Conservation (phyloP, 1,140 invertebrate species). For the Acromyrmex heyeri region DNA sequence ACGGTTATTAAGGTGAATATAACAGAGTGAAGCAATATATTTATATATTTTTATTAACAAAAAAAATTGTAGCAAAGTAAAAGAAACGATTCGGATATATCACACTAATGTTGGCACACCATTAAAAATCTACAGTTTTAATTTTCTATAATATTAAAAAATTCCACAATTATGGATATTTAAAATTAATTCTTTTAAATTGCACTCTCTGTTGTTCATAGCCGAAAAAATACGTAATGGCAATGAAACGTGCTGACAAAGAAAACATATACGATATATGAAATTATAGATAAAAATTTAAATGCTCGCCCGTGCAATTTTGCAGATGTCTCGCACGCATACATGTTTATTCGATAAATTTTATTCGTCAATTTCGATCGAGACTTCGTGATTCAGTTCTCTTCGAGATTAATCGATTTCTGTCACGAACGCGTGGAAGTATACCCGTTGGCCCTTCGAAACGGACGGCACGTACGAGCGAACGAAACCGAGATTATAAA, state of each 20-base stretch:
- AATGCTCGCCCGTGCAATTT: background rate
- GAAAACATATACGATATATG: background rate
- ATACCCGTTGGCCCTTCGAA: conserved; percentile 82
- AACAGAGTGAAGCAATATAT: too few species aligned
- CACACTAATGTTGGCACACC: background rate
- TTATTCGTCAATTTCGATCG: conserved; percentile 72
- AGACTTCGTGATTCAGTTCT: conserved; percentile 60
- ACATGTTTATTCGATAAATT: conserved; percentile 57
- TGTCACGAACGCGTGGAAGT: conserved; percentile 76
- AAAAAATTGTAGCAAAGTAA: too few species aligned
- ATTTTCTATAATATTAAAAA: background rate
- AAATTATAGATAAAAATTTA: background rate
- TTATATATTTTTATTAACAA: too few species aligned
- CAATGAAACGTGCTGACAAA: background rate
- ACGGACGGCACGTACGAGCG: conserved; percentile 78
- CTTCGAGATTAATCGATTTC: conserved; percentile 75
- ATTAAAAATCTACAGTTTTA: background rate
- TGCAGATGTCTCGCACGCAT: conserved; percentile 14
- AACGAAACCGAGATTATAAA: conserved; percentile 83
- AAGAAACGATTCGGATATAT: too few species aligned
- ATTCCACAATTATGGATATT: background rate
- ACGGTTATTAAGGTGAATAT: too few species aligned
- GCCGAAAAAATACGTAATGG: background rate
- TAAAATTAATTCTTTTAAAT: background rate
- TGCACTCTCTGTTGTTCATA: background rate